Evolutionary conservation across 2,888 invertebrate genomes (phyloP), one percentile per base, ranked within the genome.

Genomic region (Rhagophthalmus giganteus): DNA sequence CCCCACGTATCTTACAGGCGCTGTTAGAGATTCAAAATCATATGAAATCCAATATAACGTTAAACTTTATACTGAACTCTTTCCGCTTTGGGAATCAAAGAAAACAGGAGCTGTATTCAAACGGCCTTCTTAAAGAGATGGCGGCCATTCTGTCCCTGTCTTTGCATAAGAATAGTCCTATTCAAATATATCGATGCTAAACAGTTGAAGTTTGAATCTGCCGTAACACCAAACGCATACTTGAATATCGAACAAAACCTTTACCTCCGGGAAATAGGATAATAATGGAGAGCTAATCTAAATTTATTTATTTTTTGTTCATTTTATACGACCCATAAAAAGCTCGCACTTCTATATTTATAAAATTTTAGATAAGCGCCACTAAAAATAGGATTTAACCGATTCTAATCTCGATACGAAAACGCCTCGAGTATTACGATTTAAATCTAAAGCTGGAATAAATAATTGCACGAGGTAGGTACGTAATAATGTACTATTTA

Each of bases 111-210:
- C 59, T 60, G 67, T 68, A 66, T 67, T 65, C 66, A 63, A 69
- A 71, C 62, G 62, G 59, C 66, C 65, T 70, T 63, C 61, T 68
- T 67, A 67, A 64, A 59, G 57, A 55, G 58, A 60, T 47, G 60
- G 63, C 64, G 61, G 62, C 64, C 63, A 57, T 69, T 68, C 62
- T 61, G 65, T 65, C 63, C 66, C 66, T 65, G 67, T 66, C 67
- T 71, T 69, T 70, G 71, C 69, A 71, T 71, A 66, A 66, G 68
- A 71, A 71, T 69, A 59, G 65, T 62, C 61, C 67, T 59, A 65
- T 69, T 68, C 64, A 65, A 62, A 68, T 63, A 66, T 65, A 66
- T 67, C 63, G 64, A 65, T 61, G 65, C 64, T 66, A 65, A 67
- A 66, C 65, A 65, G 67, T 66, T 64, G 62, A 63, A 67, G 65